Evolutionary conservation across 2,888 invertebrate species (phyloP).

Genomic region (Fragum sueziense): DNA sequence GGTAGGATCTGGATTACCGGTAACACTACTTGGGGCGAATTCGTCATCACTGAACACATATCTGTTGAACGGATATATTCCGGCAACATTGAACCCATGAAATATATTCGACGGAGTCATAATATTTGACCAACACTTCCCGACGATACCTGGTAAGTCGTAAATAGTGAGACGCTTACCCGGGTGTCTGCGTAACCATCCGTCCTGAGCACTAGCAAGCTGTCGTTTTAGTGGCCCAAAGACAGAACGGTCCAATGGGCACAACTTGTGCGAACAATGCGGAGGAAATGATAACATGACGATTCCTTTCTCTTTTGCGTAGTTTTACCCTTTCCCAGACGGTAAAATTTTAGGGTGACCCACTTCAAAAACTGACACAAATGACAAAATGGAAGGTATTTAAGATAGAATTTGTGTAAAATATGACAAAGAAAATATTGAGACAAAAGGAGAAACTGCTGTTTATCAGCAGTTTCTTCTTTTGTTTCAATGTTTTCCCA

Average conservation of each 20-base stretch:
- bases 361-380: too few relatives aligned
- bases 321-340: too few relatives aligned
- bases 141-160: slow-evolving; percentile 19
- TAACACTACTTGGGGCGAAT: background rate
- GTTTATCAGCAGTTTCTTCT: too few relatives aligned
- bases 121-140: background rate
- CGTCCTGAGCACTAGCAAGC: slow-evolving; percentile 9
- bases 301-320: slow-evolving; percentile 40
- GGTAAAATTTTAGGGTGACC: too few relatives aligned
- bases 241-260: slow-evolving; percentile 42
- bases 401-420: too few relatives aligned
- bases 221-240: slow-evolving; percentile 40
- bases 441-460: too few relatives aligned
- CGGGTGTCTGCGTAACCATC: slow-evolving; percentile 39
- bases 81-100: background rate
- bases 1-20: background rate
- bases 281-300: slow-evolving; percentile 48
- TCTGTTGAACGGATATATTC: background rate
- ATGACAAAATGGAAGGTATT: too few relatives aligned
- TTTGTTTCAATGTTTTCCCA: too few relatives aligned
- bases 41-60: background rate
- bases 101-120: slow-evolving; percentile 24
- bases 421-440: too few relatives aligned
- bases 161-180: slow-evolving; percentile 72
- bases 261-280: slow-evolving; percentile 45